phyloP scores from a whole-genome alignment of 2,888 invertebrate species.

The Listrodromus nycthemerus region DNA sequence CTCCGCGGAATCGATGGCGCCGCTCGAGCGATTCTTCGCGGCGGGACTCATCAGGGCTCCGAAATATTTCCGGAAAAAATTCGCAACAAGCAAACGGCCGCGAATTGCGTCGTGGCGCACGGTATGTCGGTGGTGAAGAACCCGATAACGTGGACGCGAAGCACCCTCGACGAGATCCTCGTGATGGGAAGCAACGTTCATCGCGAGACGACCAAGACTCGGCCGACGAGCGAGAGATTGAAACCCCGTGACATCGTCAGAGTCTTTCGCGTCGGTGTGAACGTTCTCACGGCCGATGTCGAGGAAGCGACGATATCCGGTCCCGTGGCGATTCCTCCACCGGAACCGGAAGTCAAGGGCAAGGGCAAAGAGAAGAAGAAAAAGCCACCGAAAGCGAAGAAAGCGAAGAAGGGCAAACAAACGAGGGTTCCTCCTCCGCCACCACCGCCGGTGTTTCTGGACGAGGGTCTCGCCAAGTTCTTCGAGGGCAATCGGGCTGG shows the following conservation, averaged over 20 bases:
- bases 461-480: constrained; percentile 76
- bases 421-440: constrained; percentile 68
- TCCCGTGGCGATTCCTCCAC: constrained; percentile 74
- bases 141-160: constrained; percentile 80
- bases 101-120: constrained; percentile 79
- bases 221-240: constrained; percentile 66
- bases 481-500: constrained; percentile 79
- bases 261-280: constrained; percentile 79
- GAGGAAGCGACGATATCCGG: constrained; percentile 75
- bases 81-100: constrained; percentile 76
- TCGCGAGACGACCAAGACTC: constrained; percentile 72
- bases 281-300: constrained; percentile 78
- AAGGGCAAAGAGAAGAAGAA: constrained; percentile 69
- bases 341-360: constrained; percentile 73
- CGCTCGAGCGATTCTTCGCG: constrained; percentile 79
- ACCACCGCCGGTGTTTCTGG: constrained; percentile 74
- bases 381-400: constrained; percentile 64
- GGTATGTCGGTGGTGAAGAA: constrained; percentile 80
- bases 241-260: constrained; percentile 77
- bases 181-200: constrained; percentile 76
- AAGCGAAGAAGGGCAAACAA: constrained; percentile 67
- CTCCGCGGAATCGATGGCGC: constrained; percentile 71
- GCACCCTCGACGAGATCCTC: constrained; percentile 80
- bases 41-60: constrained; percentile 76
- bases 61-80: constrained; percentile 76